Base-by-base conservation (phyloP, 1,140 invertebrate genomes). In the Drosophila burlai region DNA sequence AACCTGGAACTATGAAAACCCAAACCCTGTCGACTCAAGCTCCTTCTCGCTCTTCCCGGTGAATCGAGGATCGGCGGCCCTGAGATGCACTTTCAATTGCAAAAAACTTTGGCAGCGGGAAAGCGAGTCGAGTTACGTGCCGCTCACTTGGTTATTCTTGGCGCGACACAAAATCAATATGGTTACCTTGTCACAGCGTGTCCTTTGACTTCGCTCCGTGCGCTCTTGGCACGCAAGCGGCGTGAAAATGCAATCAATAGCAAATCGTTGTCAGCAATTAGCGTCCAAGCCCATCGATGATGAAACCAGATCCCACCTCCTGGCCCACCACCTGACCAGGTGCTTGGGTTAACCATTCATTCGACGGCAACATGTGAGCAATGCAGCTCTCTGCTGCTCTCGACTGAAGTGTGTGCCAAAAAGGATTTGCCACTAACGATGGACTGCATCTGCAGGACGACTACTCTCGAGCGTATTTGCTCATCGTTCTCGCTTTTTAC, bases 211-310 rank as follows among this genome's bases (percentile, higher is more conserved):
- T 42, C 47, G 45, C 31, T 85, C 57, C 58, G 47, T 77, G 59
- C 40, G 54, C 68, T 64, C 69, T 73, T 68, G 49, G 62, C 65
- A 79, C 69, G 83, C 76, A 73, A 76, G 65, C 75, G 72, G 65
- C 83, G 58, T 83, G 60, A 76, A 80, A 86, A 73, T 87, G 76
- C 83, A 83, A 83, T 87, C 83, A 87, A 87, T 87, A 80, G 72
- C 71, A 87, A 87, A 87, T 87, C 67, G 84, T 87, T 79, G 68
- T 69, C 80, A 66, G 80, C 83, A 87, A 87, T 87, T 87, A 87
- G 81, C 80, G 75, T 63, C 61, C 66, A 40, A 50, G 49, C 26
- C 40, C 26, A 43, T 58, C 67, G 29, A 29, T 29, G 29, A 52
- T 61, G 74, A 59, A 54, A 50, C 43, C 52, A 43, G 46, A 42